A percentile compares a stretch with the other conserved stretches of the same genome.
Conservation (phyloP, 2,888 invertebrate genomes). For the Thysanoteuthis rhombus region DNA sequence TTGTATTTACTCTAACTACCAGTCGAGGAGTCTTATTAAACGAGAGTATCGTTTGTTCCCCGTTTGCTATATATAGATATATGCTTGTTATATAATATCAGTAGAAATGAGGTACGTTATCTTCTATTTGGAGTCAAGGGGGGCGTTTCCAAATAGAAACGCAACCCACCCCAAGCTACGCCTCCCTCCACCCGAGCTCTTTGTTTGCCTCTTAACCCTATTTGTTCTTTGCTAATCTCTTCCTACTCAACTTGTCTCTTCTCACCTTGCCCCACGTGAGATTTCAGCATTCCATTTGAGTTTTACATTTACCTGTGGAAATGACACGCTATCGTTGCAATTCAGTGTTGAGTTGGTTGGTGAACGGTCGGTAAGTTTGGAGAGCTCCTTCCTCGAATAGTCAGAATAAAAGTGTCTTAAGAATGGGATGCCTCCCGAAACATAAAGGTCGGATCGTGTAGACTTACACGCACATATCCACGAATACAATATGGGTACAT, state of each 20-base stretch:
- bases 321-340: neutral
- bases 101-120: no score
- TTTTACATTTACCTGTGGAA: neutral
- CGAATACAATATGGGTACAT: no score
- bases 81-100: no score
- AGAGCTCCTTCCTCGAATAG: neutral
- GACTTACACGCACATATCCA: neutral
- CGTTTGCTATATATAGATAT: no score
- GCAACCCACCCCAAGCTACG: no score
- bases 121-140: no score
- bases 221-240: neutral
- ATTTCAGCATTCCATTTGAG: neutral
- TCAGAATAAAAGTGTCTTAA: neutral
- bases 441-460: neutral
- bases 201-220: neutral
- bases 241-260: neutral
- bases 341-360: neutral
- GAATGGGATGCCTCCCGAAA: neutral
- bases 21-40: no score
- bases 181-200: accelerated
- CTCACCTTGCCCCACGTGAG: neutral
- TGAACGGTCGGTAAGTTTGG: neutral
- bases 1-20: no score
- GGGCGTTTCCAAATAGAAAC: no score
- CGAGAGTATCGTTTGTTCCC: no score